Conservation (phyloP, 1,140 invertebrate genomes). For the Panagrolaimus sp. region DNA sequence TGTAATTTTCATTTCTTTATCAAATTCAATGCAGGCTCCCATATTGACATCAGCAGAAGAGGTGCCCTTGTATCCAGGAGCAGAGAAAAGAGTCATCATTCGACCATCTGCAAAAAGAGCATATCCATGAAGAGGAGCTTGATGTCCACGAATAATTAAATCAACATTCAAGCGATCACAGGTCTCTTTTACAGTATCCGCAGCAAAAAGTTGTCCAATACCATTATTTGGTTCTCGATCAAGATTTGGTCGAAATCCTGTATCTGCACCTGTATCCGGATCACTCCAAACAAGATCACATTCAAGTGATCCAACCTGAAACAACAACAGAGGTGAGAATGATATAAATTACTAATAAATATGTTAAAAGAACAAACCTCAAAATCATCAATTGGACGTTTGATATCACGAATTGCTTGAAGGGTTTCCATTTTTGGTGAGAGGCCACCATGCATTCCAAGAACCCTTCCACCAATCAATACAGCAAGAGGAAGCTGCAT, state of each 20-base stretch:
- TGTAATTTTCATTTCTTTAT: slow-evolving; percentile 27
- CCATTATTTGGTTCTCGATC: slow-evolving; percentile 38
- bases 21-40: slow-evolving; percentile 31
- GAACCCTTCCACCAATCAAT: slow-evolving; percentile 34
- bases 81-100: slow-evolving; percentile 33
- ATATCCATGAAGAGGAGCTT: slow-evolving; percentile 41
- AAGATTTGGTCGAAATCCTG: slow-evolving; percentile 33
- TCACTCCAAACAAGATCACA: slow-evolving; percentile 41
- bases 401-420: slow-evolving; percentile 32
- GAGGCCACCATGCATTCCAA: slow-evolving; percentile 44
- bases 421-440: slow-evolving; percentile 31
- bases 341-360: no score
- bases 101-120: slow-evolving; percentile 29
- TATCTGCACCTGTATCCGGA: slow-evolving; percentile 29
- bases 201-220: slow-evolving; percentile 36
- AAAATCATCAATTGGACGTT: slow-evolving; percentile 38
- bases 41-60: slow-evolving; percentile 27
- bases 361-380: no score
- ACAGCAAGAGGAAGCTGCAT: slow-evolving; percentile 38
- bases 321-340: no score
- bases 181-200: slow-evolving; percentile 32
- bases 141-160: slow-evolving; percentile 39
- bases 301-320: slow-evolving; percentile 23
- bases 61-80: slow-evolving; percentile 35
- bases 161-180: slow-evolving; percentile 33